Percentiles rank a stretch among this genome's conserved stretches.
Conservation (phyloP, 2,888 invertebrate genomes). For the Drosophila phalerata region DNA sequence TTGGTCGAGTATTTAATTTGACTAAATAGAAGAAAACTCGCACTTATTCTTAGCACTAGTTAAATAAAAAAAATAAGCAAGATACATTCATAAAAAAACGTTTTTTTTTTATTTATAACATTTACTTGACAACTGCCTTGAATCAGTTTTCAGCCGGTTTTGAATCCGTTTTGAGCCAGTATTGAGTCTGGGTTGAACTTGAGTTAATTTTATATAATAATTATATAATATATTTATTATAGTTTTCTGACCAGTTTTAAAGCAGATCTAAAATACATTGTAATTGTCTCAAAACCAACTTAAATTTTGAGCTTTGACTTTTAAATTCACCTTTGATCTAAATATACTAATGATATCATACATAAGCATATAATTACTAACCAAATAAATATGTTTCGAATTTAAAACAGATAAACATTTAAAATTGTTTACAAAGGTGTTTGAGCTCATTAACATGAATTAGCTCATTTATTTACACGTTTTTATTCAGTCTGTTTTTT, state of each 20-base stretch:
- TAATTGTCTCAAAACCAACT: background rate
- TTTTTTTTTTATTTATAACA: no score
- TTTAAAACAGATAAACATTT: constrained; percentile 2
- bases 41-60: no score
- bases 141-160: background rate
- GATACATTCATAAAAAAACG: no score
- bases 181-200: background rate
- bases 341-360: background rate
- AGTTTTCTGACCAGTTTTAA: no score
- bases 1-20: no score
- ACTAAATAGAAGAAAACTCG: no score
- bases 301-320: background rate
- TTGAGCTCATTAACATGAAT: constrained; percentile 44
- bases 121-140: background rate
- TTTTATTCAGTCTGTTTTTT: constrained; percentile 16
- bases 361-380: constrained; percentile 7
- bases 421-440: constrained; percentile 3
- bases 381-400: constrained; percentile 3
- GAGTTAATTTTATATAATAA: background rate
- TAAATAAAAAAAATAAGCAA: no score
- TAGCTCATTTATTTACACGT: constrained; percentile 42
- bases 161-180: background rate
- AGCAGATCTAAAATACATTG: no score
- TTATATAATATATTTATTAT: no score
- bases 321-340: background rate